Evolutionary conservation across 2,888 invertebrate genomes (phyloP), one percentile per base, ranked within the genome.

Genomic region (Megaustenia siamemsis): DNA sequence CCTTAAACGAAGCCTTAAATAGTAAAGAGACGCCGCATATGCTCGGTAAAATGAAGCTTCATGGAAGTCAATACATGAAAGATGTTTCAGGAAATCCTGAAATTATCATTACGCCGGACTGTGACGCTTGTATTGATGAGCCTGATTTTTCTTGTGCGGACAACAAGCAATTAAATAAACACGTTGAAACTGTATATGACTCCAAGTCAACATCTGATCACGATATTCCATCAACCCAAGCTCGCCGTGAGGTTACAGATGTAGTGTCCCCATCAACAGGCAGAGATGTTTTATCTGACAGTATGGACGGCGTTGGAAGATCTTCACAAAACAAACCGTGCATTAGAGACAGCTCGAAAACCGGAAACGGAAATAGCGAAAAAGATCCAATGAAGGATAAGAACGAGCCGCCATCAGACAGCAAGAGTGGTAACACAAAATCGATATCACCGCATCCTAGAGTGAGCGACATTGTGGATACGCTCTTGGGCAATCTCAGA

Each of bases 51-150:
- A 1, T 63, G 8, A 6, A 32, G 32, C 63, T 63, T 63, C 63
- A 28, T 10, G 28, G 15, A 10, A 6, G 32, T 10, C 28, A 24
- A 6, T 21, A 8, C 43, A 45, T 28, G 1, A 40, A 28, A 28
- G 45, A 63, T 71, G 73, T 56, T 24, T 3, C 53, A 12, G 12
- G 12, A 1, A 71, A 38, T 56, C 82, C 82, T 28, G 73, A 71
- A 40, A 73, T 82, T 56, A 60, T 82, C 2, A 82, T 82, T 24
- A 82, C 82, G 5, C 82, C 73, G 1, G 73, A 82, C 12, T n/a
- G 21, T 40, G 82, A 73, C 24, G 32, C 0, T 0, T 35, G 32
- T 24, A 3, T 10, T 1, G 40, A 60, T 60, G 40, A 1, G 21
- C 60, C 40, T 10, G 40, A 24, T 24, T 80, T 68, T 24, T 43